A percentile compares a stretch with the other conserved stretches of the same genome.
Conservation (phyloP, 35 echinoderm and acorn worm species). For the Heliocidaris erythrogramma region DNA sequence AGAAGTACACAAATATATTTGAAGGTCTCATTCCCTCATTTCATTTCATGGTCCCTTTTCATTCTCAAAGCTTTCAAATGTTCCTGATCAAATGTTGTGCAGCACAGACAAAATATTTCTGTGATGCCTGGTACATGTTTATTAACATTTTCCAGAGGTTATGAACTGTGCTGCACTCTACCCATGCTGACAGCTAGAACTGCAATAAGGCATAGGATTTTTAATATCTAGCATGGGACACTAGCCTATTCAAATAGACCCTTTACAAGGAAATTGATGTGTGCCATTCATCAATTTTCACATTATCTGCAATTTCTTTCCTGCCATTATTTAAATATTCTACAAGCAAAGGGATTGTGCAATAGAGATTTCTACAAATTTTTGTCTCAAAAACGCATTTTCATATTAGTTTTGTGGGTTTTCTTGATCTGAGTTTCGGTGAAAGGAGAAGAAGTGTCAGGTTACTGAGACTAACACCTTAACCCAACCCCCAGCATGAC, state of each 20-base stretch:
- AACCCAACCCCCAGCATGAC: background rate
- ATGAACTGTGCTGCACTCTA: constrained; percentile 26
- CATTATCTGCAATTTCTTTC: background rate
- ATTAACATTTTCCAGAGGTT: constrained; percentile 8
- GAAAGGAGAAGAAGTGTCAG: background rate
- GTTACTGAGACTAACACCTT: background rate
- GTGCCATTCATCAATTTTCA: background rate
- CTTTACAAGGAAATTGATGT: background rate
- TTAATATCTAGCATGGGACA: background rate
- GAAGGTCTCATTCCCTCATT: background rate
- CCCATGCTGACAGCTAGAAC: background rate
- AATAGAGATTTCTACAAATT: background rate
- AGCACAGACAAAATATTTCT: background rate
- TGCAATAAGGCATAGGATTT: background rate
- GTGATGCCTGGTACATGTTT: background rate
- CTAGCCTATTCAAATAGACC: background rate
- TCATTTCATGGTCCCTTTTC: too few relatives aligned
- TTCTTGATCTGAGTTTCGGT: too few relatives aligned
- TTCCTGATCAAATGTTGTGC: background rate
- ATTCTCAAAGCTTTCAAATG: background rate
- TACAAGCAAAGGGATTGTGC: background rate
- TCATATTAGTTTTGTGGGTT: background rate
- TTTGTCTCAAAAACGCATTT: background rate
- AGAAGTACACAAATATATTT: background rate
- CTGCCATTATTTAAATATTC: background rate